Percentiles rank a stretch among this genome's conserved stretches.
phyloP scores from a whole-genome alignment of 2,113 vertebrate species.

The Setophaga petechia region DNA sequence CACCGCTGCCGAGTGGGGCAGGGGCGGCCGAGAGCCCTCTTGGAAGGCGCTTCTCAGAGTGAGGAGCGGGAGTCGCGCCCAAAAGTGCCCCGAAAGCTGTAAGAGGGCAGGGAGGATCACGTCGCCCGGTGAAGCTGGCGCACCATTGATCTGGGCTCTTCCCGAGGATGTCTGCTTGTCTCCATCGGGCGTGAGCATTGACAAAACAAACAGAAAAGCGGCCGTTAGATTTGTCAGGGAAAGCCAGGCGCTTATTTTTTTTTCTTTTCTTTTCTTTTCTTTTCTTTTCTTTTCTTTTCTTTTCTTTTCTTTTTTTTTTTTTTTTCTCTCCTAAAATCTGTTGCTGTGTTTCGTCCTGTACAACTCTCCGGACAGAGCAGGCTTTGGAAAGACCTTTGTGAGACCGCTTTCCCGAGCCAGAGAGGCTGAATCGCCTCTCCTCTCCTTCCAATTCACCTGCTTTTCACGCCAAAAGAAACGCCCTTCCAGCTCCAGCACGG shows the following conservation, averaged over 20 bases:
- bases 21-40: neutral
- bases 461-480: neutral
- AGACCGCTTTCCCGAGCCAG: neutral
- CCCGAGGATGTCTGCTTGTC: neutral
- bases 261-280: too few relatives aligned
- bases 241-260: neutral
- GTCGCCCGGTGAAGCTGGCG: neutral
- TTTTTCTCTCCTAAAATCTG: neutral
- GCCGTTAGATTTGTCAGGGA: neutral
- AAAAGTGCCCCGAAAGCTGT: neutral
- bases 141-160: neutral
- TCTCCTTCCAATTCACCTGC: constrained; percentile 40
- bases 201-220: neutral
- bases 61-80: neutral
- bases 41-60: neutral
- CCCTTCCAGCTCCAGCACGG: neutral
- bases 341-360: neutral
- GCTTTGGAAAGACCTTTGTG: neutral
- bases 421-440: neutral
- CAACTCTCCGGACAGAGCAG: neutral
- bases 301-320: neutral
- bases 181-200: neutral
- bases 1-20: neutral
- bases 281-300: neutral
- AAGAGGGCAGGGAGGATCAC: neutral